phyloP scores from a whole-genome alignment of 2,113 vertebrate species.

The Sinocyclocheilus maitianheensis region DNA sequence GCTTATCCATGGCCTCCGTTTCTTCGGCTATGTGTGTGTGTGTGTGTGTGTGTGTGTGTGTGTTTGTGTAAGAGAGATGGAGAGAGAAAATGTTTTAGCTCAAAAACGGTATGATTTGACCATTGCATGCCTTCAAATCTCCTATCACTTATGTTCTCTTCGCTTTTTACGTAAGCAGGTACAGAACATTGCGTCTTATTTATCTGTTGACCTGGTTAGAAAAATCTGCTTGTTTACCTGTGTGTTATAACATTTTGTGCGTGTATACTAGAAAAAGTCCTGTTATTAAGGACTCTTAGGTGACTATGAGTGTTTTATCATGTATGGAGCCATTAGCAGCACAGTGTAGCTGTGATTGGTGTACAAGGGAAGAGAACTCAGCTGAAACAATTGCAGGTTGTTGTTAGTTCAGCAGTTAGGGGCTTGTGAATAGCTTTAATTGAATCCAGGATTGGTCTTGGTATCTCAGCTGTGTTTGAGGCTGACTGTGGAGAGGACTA shows the following conservation, averaged over 20 bases:
- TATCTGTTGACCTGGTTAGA: slow-evolving; percentile 28
- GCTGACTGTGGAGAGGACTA: slow-evolving; percentile 22
- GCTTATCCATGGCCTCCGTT: slow-evolving; percentile 22
- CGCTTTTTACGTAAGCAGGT: slow-evolving; percentile 8
- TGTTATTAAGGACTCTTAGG: slow-evolving; percentile 19
- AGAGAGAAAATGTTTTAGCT: background rate
- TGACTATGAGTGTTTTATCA: slow-evolving; percentile 31
- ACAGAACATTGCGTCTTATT: slow-evolving; percentile 30
- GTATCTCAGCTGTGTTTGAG: slow-evolving; percentile 31
- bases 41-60: slow-evolving; percentile 11
- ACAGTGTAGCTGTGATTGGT: slow-evolving; percentile 18
- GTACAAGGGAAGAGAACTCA: slow-evolving; percentile 21
- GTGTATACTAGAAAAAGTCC: slow-evolving; percentile 6
- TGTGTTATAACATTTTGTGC: background rate
- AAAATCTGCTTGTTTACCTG: background rate
- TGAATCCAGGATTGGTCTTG: slow-evolving; percentile 50
- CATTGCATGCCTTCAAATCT: slow-evolving; percentile 8
- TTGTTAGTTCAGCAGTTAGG: slow-evolving; percentile 44
- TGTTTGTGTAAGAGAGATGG: slow-evolving; percentile 2
- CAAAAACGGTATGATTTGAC: slow-evolving; percentile 16
- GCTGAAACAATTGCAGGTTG: slow-evolving; percentile 17
- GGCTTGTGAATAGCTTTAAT: slow-evolving; percentile 48
- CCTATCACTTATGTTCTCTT: background rate
- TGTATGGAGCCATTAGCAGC: slow-evolving; percentile 18
- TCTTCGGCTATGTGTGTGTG: slow-evolving; percentile 24